Evolutionary conservation across 1,140 invertebrate species (phyloP).

Genomic region (Lamellibrachia luymesi): DNA sequence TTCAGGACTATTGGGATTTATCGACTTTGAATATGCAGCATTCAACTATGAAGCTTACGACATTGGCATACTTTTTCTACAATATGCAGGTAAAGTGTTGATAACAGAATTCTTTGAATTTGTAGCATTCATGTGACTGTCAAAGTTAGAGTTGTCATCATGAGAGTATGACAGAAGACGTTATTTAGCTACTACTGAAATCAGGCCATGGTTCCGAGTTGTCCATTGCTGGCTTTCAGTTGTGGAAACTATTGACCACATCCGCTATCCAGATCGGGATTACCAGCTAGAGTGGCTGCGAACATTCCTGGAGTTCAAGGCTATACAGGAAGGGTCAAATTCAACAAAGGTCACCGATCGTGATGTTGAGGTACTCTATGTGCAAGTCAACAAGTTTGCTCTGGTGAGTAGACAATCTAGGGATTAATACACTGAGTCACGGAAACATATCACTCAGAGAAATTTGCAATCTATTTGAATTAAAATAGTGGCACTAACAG

Average conservation of each 20-base stretch:
- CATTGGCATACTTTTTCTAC: conserved; percentile 96
- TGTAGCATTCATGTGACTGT: no score
- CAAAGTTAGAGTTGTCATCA: neutral
- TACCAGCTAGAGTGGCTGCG: neutral
- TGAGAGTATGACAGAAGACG: neutral
- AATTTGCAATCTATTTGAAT: no score
- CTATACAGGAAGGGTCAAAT: no score
- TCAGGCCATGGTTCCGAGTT: neutral
- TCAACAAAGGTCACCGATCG: no score
- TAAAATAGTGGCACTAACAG: no score
- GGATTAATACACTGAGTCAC: no score
- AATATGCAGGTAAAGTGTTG: conserved; percentile 81
- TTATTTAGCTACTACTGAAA: no score
- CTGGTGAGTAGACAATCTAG: no score
- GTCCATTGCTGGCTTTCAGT: neutral
- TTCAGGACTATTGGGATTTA: conserved; percentile 74
- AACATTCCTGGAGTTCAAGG: no score
- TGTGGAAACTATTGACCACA: neutral
- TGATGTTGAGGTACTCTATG: no score
- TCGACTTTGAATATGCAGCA: conserved; percentile 95
- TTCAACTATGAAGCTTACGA: conserved; percentile 95
- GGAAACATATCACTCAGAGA: no score
- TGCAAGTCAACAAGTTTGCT: neutral
- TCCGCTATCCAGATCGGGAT: neutral
- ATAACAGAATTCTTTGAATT: neutral